Conservation (phyloP, 2,888 invertebrate species). For the Parascotia fuliginaria region DNA sequence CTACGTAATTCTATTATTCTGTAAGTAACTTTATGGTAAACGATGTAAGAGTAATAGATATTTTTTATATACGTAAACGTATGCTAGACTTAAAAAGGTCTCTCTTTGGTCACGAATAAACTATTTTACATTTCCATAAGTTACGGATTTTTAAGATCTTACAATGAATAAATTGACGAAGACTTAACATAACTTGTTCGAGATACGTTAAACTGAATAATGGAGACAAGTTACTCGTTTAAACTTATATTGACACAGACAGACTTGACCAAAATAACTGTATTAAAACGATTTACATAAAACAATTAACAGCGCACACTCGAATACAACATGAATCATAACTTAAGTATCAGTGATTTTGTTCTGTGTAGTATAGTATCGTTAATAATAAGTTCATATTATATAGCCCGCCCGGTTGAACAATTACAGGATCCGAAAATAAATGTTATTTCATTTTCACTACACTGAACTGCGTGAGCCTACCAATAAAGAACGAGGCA, state of each 20-base stretch:
- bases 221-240: neutral
- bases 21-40: no score
- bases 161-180: no score
- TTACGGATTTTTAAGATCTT: no score
- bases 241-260: neutral
- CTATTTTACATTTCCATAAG: no score
- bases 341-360: neutral
- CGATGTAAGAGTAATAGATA: no score
- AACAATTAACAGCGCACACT: neutral
- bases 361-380: no score
- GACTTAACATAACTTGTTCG: neutral
- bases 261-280: slow-evolving; percentile 2
- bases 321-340: neutral
- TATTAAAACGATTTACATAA: slow-evolving; percentile 4
- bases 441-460: slow-evolving; percentile 19
- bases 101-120: no score
- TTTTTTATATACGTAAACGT: no score
- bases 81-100: no score
- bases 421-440: neutral
- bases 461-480: slow-evolving; percentile 5
- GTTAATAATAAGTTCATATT: no score
- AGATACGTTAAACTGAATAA: neutral
- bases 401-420: neutral
- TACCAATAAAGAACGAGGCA: neutral
- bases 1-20: no score